Base-by-base conservation (phyloP, 37 sponge, comb jelly and placozoan species). In the Ephydatia muelleri region DNA sequence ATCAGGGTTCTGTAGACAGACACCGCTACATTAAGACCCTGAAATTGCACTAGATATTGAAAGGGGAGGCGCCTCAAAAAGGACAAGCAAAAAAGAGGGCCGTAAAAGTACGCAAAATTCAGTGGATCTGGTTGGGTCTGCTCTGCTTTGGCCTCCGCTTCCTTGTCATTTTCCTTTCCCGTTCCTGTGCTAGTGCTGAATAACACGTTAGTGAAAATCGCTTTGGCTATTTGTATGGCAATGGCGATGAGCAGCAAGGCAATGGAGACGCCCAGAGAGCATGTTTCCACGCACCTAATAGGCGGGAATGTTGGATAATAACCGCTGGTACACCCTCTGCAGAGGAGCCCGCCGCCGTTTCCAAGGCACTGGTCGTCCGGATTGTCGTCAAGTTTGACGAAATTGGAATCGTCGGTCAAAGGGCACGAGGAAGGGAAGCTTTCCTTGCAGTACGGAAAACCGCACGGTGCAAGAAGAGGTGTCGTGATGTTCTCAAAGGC, bases 351-450 rank as follows among this genome's bases (percentile, higher is more conserved):
- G 16, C 80, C 80, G 9, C n/a, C 66, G 23, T 57, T 79, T 5
- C 25, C 19, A 22, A 11, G 5, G 31, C 80, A 79, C 38, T 79
- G 80, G 25, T 79, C 80, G 25, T 79, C 80, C 13, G 27, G 80
- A 37, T 40, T 11, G 30, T 47, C 9, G 35, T 21, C 23, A 12
- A 76, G 38, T 1, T 16, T 8, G 0, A 11, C 35, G 21, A 28
- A 40, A 9, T 11, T 12, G 11, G 38, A 14, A 11, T 38, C 16
- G 25, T 21, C 28, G 1, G 5, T 38, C 3, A 32, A 21, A 0
- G 21, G 33, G 14, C 40, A 36, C 19, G 3, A 2, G 33, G 8
- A 21, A 40, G 77, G 77, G 35, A 40, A 76, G n/a, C n/a, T n/a
- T n/a, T n/a, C n/a, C n/a, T n/a, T n/a, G 38, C 40, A 47, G 21